phyloP scores from a whole-genome alignment of 2,888 invertebrate genomes.

The Myathropa florea region DNA sequence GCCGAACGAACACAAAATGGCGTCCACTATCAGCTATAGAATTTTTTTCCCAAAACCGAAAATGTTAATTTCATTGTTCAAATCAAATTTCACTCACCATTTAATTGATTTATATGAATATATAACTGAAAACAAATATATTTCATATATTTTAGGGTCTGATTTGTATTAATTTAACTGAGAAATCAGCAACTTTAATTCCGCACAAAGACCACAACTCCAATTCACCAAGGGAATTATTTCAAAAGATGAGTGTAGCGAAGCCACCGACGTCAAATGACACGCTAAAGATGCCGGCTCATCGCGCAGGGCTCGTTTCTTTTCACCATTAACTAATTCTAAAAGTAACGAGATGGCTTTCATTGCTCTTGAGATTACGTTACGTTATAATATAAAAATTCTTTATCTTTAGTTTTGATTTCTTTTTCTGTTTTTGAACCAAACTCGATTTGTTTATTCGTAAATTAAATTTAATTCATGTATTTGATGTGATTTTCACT shows the following conservation, averaged over 20 bases:
- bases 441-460: too few species aligned
- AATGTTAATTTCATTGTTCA: neutral
- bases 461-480: too few species aligned
- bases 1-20: slow-evolving; percentile 33
- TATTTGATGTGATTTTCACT: too few species aligned
- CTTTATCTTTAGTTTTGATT: neutral
- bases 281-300: slow-evolving; percentile 51
- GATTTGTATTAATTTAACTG: neutral
- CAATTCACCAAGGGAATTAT: slow-evolving; percentile 16
- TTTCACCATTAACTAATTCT: slow-evolving; percentile 7
- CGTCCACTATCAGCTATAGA: slow-evolving; percentile 21
- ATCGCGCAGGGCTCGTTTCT: slow-evolving; percentile 46
- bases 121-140: slow-evolving; percentile 48
- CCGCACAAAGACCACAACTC: neutral
- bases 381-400: neutral
- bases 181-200: neutral
- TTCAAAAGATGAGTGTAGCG: slow-evolving; percentile 17
- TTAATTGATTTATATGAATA: slow-evolving; percentile 51
- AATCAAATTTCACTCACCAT: slow-evolving; percentile 56
- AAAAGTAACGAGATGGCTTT: neutral
- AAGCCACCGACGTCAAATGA: slow-evolving; percentile 31
- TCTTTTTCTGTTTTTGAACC: too few species aligned
- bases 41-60: slow-evolving; percentile 5
- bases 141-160: slow-evolving; percentile 14
- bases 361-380: neutral